A percentile compares a stretch with the other conserved stretches of the same genome.
Evolutionary conservation across 2,113 vertebrate species (phyloP).

Genomic region (Notothenia rossii): DNA sequence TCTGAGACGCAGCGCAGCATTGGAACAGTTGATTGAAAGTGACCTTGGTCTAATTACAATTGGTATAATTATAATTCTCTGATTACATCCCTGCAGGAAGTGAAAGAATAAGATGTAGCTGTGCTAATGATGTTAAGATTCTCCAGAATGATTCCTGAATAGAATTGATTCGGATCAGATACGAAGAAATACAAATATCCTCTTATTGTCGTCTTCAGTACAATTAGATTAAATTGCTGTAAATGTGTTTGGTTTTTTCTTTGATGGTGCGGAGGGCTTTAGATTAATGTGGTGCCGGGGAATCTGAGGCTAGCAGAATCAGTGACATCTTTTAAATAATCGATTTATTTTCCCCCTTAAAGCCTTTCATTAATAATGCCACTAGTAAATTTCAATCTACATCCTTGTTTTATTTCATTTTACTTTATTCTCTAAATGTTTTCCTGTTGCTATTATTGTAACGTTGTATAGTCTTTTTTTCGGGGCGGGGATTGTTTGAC

Average conservation of each 20-base stretch:
- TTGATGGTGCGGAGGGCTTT: background rate
- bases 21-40: conserved; percentile 74
- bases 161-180: conserved; percentile 50
- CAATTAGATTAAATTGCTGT: conserved; percentile 33
- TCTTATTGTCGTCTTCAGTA: conserved; percentile 16
- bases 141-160: conserved; percentile 37
- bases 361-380: too few species aligned
- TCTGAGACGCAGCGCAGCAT: conserved; percentile 43
- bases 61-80: conserved; percentile 74
- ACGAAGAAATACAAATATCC: conserved; percentile 11
- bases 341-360: too few species aligned
- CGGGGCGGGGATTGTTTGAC: too few species aligned
- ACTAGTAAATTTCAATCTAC: too few species aligned
- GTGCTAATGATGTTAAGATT: conserved; percentile 43
- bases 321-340: too few species aligned
- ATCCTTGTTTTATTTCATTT: too few species aligned
- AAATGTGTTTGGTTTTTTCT: conserved; percentile 12
- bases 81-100: conserved; percentile 71
- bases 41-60: conserved; percentile 79
- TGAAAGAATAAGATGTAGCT: conserved; percentile 51
- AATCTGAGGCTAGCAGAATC: too few species aligned
- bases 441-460: too few species aligned
- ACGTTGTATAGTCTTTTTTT: too few species aligned
- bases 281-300: background rate
- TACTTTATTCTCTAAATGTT: too few species aligned